Conservation (phyloP, 2,888 invertebrate genomes). For the Philonicus albiceps region DNA sequence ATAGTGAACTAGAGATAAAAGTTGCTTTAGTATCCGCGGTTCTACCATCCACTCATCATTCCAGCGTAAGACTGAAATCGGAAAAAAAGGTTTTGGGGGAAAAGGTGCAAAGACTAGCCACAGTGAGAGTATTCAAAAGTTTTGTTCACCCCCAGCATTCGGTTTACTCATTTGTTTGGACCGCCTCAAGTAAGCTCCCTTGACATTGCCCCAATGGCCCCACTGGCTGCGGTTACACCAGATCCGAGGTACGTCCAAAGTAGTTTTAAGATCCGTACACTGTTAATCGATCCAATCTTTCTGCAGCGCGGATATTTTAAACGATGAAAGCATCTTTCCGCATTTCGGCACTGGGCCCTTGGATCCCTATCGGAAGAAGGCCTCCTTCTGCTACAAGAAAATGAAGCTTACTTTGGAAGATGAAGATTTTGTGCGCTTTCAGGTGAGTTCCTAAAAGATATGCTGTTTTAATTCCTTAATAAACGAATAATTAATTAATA, state of each 20-base stretch:
- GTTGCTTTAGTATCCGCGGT: background rate
- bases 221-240: background rate
- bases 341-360: conserved; percentile 72
- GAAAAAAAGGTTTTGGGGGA: background rate
- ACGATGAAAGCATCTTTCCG: conserved; percentile 64
- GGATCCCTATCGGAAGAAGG: conserved; percentile 69
- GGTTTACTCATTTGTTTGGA: background rate
- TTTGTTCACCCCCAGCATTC: background rate
- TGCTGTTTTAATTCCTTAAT: too few relatives aligned
- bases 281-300: background rate
- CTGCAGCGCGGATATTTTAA: conserved; percentile 51
- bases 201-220: background rate
- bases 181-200: background rate
- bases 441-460: conserved; percentile 63
- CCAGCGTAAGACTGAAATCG: background rate
- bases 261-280: background rate
- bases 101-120: background rate
- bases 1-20: background rate
- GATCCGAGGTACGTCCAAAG: background rate
- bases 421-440: conserved; percentile 65
- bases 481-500: too few relatives aligned
- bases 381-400: conserved; percentile 75
- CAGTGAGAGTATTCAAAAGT: background rate
- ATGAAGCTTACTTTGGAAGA: conserved; percentile 66
- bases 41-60: background rate